Percentiles rank a stretch among this genome's conserved stretches.
phyloP scores from a whole-genome alignment of 2,888 invertebrate species.

The Eupithecia subfuscata region DNA sequence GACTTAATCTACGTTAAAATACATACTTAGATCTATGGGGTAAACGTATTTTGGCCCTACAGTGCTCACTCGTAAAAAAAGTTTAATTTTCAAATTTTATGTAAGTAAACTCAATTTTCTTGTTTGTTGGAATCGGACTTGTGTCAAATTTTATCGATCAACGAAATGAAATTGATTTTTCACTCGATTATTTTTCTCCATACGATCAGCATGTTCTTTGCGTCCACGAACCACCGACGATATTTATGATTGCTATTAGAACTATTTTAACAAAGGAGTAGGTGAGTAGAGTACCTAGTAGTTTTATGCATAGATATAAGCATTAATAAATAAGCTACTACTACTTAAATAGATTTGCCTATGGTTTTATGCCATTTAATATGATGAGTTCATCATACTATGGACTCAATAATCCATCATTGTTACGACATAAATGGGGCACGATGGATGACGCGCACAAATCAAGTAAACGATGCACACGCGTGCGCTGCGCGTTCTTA shows the following conservation, averaged over 20 bases:
- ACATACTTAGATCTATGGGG: too few species aligned
- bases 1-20: too few species aligned
- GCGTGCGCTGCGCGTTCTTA: neutral
- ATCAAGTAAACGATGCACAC: neutral
- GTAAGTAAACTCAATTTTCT: neutral
- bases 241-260: too few species aligned
- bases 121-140: neutral
- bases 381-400: too few species aligned
- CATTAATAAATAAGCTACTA: too few species aligned
- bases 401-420: neutral
- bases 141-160: neutral
- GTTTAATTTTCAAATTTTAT: neutral
- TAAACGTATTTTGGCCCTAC: too few species aligned
- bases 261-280: neutral
- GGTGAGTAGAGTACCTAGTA: neutral
- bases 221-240: too few species aligned
- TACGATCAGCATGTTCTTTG: neutral
- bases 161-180: neutral
- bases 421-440: neutral
- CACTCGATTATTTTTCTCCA: neutral
- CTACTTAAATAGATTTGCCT: neutral
- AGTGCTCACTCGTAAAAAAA: neutral
- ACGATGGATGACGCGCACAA: neutral
- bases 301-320: too few species aligned
- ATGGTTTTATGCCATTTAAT: neutral